Evolutionary conservation across 1,140 invertebrate genomes (phyloP).

Genomic region (Triops longicaudatus): DNA sequence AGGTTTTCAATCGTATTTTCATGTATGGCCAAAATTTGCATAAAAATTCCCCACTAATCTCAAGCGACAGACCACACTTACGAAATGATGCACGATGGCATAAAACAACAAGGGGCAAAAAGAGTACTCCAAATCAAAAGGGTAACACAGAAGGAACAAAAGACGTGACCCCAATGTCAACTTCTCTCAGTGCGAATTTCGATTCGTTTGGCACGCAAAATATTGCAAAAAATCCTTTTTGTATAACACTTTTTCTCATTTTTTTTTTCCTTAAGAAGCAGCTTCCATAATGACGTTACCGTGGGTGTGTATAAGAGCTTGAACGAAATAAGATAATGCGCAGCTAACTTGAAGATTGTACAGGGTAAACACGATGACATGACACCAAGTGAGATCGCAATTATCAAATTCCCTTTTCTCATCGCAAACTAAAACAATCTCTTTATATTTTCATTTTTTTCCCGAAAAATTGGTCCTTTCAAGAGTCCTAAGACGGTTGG

Average conservation of each 20-base stretch:
- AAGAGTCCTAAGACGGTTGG: neutral
- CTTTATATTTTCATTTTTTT: neutral
- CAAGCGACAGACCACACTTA: constrained; percentile 6
- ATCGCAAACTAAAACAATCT: neutral
- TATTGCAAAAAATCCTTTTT: neutral
- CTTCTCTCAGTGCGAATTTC: constrained; percentile 14
- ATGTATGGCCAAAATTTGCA: constrained; percentile 5
- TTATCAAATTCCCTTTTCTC: neutral
- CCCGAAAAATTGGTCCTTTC: neutral
- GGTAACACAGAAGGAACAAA: neutral
- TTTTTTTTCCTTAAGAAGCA: neutral
- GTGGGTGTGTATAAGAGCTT: neutral
- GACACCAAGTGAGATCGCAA: neutral
- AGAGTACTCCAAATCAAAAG: neutral
- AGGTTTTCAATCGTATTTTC: neutral
- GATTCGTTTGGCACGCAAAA: constrained; percentile 1
- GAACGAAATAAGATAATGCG: neutral
- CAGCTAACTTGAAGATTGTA: neutral
- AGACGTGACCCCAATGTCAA: neutral
- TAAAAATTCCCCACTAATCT: constrained; percentile 15
- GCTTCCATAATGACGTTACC: neutral
- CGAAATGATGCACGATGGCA: neutral
- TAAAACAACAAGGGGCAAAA: neutral
- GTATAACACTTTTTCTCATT: neutral
- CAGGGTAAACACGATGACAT: constrained; percentile 26